A percentile compares a stretch with the other conserved stretches of the same genome.
These are phyloP conservation scores for Amia ocellicauda DNA, from an alignment of 2,113 vertebrate genomes.

Conservation along the genomic window DNA sequence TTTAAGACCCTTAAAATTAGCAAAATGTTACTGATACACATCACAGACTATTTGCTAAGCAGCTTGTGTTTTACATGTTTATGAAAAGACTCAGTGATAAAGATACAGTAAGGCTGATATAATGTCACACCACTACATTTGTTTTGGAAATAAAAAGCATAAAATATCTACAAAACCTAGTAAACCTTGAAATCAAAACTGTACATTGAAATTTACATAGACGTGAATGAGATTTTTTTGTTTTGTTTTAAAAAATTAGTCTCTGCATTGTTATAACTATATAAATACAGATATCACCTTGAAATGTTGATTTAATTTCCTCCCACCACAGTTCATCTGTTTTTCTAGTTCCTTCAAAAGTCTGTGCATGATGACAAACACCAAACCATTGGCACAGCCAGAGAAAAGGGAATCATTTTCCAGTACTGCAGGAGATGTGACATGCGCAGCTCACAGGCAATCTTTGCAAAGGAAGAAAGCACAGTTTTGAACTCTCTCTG, in stretches of 20 bases:
- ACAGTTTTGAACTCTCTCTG: slow-evolving; percentile 45
- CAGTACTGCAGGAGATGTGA: slow-evolving; percentile 53
- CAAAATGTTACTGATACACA: slow-evolving; percentile 59
- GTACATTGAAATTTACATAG: slow-evolving; percentile 97
- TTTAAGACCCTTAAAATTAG: slow-evolving; percentile 74
- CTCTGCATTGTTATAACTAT: slow-evolving; percentile 71
- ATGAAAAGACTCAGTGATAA: slow-evolving; percentile 54
- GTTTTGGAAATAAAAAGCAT: slow-evolving; percentile 78
- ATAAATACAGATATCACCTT: slow-evolving; percentile 85
- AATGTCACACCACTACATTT: slow-evolving; percentile 66
- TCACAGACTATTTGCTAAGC: slow-evolving; percentile 63
- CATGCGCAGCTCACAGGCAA: slow-evolving; percentile 40
- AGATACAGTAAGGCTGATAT: slow-evolving; percentile 68
- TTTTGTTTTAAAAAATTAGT: slow-evolving; percentile 64
- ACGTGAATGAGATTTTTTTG: slow-evolving; percentile 52
- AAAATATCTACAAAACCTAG: slow-evolving; percentile 89
- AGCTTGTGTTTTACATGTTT: slow-evolving; percentile 52
- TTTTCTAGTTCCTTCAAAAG: slow-evolving; percentile 41
- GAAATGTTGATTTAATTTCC: slow-evolving; percentile 50
- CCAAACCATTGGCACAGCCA: slow-evolving; percentile 53
- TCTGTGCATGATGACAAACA: slow-evolving; percentile 40
- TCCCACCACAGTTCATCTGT: slow-evolving; percentile 36
- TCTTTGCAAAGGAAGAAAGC: slow-evolving; percentile 23
- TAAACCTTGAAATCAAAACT: slow-evolving; percentile 95
- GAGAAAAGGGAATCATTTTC: slow-evolving; percentile 45